Percentiles rank a stretch among this genome's conserved stretches.
Evolutionary conservation across 2,113 vertebrate genomes (phyloP).

Genomic region (Eulemur macaco): DNA sequence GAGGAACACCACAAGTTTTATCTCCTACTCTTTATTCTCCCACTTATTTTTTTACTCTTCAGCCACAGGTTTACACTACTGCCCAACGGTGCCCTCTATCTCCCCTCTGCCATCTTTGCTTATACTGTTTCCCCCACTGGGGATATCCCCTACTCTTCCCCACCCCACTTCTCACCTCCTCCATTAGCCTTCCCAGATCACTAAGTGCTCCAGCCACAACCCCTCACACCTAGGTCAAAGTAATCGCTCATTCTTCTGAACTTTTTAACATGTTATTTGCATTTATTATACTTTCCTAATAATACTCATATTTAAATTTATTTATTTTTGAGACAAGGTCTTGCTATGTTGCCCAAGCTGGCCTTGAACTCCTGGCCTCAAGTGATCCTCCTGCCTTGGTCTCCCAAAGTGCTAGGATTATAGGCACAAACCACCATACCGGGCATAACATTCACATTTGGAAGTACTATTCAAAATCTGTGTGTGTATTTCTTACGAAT

Average conservation of each 20-base stretch:
- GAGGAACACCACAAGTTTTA: background rate
- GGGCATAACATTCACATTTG: background rate
- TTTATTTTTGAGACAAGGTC: too few relatives aligned
- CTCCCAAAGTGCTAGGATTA: too few relatives aligned
- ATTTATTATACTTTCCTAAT: background rate
- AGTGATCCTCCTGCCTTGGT: too few relatives aligned
- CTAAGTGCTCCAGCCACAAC: background rate
- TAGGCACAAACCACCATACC: too few relatives aligned
- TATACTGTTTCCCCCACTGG: too few relatives aligned
- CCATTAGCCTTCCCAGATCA: background rate
- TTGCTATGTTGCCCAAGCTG: too few relatives aligned
- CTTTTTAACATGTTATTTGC: background rate
- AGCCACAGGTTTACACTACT: background rate
- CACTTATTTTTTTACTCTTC: background rate
- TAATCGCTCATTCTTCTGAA: background rate
- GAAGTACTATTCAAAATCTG: background rate
- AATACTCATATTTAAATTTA: background rate
- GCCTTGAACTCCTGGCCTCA: too few relatives aligned
- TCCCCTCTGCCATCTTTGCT: background rate
- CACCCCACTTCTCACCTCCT: background rate
- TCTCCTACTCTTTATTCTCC: background rate
- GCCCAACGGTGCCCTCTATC: background rate
- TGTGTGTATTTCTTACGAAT: background rate
- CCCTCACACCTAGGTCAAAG: background rate
- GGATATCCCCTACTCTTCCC: background rate